Base-by-base conservation (phyloP, 2,888 invertebrate species). In the Pyrrhia umbra region DNA sequence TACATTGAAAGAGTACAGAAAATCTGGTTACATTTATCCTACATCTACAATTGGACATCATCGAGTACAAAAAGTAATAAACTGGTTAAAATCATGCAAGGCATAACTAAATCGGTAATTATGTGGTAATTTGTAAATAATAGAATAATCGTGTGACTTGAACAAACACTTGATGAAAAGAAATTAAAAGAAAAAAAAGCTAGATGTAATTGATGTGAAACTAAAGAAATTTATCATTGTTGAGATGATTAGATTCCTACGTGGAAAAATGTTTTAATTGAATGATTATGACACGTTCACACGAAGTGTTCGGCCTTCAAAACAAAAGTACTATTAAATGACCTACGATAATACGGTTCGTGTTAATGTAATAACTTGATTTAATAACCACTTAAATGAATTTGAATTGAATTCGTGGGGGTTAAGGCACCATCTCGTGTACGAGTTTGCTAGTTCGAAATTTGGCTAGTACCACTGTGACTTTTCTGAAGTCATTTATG, bases 31-130 rank as follows among this genome's bases (percentile, higher is more conserved):
- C 57, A 60, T 21, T 20, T 37, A 0, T 30, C 59, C 5, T 58
- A 3, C 8, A n/a, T 60, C n/a, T 73, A 51, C 2, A 61, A 54
- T 10, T 40, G 25, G 49, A 64, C 39, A 25, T 23, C 46, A 9
- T 34, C 45, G 1, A 68, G 64, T 13, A 55, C n/a, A 1, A 57
- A 55, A 8, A 37, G 64, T 27, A 45, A 58, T 5, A 16, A 10
- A 13, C 8, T 58, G 2, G 51, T 49, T 9, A 25, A 68, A 43
- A n/a, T 45, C 6, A 6, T 52, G 1, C 51, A 47, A 30, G 30
- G 27, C 0, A 49, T 63, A 6, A 63, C 37, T 2, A 6, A 39
- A 20, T n/a, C 13, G 51, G 74, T 74, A 68, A 68, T 34, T 56
- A 43, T 10, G 10, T 16, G 5, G n/a, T n/a, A 13, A 10, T 16